Evolutionary conservation across 2,888 invertebrate species (phyloP).

Genomic region (Drosophila anomelani): DNA sequence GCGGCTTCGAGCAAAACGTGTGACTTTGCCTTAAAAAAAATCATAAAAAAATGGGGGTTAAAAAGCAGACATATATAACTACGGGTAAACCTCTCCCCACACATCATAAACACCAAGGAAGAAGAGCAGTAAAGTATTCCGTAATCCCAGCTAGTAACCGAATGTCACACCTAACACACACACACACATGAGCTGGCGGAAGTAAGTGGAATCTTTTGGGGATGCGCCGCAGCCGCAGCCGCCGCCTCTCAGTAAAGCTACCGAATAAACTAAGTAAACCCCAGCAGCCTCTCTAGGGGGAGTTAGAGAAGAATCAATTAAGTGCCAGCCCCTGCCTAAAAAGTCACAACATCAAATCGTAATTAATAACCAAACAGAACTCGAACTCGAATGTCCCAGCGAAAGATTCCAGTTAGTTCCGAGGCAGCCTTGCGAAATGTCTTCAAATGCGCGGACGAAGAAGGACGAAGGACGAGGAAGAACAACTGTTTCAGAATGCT

Average conservation of each 20-base stretch:
- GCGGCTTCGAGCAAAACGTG: slow-evolving; percentile 45
- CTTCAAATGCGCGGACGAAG: slow-evolving; percentile 18
- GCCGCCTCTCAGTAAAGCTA: slow-evolving; percentile 18
- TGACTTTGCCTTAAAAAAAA: slow-evolving; percentile 53
- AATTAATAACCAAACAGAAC: slow-evolving; percentile 32
- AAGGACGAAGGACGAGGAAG: slow-evolving; percentile 14
- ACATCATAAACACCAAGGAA: slow-evolving; percentile 17
- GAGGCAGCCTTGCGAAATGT: slow-evolving; percentile 27
- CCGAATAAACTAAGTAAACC: slow-evolving; percentile 26
- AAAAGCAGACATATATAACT: slow-evolving; percentile 72
- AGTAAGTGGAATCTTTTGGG: slow-evolving; percentile 39
- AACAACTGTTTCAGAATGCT: slow-evolving; percentile 56
- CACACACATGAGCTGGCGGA: slow-evolving; percentile 32
- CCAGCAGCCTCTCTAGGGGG: slow-evolving; percentile 13
- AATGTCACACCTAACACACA: slow-evolving; percentile 34
- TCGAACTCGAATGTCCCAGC: slow-evolving; percentile 40
- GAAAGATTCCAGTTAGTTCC: slow-evolving; percentile 32
- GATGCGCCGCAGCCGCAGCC: slow-evolving; percentile 14
- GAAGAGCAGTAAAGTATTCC: slow-evolving; percentile 30
- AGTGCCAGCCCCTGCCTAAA: slow-evolving; percentile 56
- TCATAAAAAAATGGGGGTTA: slow-evolving; percentile 30
- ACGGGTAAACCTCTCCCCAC: slow-evolving; percentile 65
- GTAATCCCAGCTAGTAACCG: slow-evolving; percentile 42
- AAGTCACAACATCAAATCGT: slow-evolving; percentile 16
- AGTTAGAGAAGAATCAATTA: slow-evolving; percentile 54